Evolutionary conservation across 2,888 invertebrate genomes (phyloP).

Genomic region (Scaptomyza parva): DNA sequence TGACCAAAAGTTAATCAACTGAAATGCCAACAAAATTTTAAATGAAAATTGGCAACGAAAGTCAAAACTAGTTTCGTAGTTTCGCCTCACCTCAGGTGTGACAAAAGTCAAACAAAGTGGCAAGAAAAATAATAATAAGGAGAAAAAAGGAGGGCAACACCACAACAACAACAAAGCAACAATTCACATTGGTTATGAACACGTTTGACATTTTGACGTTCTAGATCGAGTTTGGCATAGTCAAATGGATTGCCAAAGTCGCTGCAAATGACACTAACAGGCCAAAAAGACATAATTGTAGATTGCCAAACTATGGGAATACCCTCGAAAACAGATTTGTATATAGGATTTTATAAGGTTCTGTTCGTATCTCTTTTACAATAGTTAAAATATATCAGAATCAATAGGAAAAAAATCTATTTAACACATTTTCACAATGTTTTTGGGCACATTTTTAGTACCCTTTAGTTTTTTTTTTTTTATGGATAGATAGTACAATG

Average conservation of each 20-base stretch:
- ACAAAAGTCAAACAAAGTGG: slow-evolving; percentile 20
- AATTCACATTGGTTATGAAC: slow-evolving; percentile 44
- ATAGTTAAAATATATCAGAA: too few species aligned
- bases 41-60: slow-evolving; percentile 39
- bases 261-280: slow-evolving; percentile 38
- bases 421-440: too few species aligned
- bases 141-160: background rate
- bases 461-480: too few species aligned
- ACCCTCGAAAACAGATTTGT: slow-evolving; percentile 3
- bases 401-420: too few species aligned
- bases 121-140: background rate
- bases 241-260: slow-evolving; percentile 45
- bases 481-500: slow-evolving; percentile 3
- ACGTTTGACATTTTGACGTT: slow-evolving; percentile 55
- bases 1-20: slow-evolving; percentile 39
- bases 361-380: too few species aligned
- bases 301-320: background rate
- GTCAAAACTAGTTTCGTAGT: slow-evolving; percentile 52
- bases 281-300: too few species aligned
- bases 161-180: too few species aligned
- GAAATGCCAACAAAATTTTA: slow-evolving; percentile 19
- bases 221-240: slow-evolving; percentile 31
- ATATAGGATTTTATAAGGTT: too few species aligned
- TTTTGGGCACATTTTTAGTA: too few species aligned
- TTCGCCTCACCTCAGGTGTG: slow-evolving; percentile 42